A percentile compares a stretch with the other conserved stretches of the same genome.
Evolutionary conservation across 2,113 vertebrate species (phyloP).

Genomic region (Ctenomys sociabilis): DNA sequence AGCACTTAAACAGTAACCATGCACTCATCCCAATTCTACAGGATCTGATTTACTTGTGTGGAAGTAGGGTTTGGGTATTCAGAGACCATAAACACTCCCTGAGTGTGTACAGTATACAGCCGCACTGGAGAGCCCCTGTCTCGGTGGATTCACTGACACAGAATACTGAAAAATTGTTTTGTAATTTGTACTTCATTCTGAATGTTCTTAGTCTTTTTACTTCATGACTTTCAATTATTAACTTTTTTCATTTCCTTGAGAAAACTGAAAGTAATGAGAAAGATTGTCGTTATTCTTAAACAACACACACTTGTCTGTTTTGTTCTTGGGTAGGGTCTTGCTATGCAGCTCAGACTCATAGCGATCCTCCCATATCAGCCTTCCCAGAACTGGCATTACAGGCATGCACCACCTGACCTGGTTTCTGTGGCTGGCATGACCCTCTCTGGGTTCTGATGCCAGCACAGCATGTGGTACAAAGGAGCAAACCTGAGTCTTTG

Average conservation of each 20-base stretch:
- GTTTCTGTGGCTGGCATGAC: no score
- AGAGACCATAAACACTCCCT: not conserved
- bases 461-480: no score
- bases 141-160: no score
- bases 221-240: not conserved
- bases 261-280: not conserved
- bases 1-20: not conserved
- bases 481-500: no score
- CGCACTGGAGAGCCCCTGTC: not conserved
- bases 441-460: no score
- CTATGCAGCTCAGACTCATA: no score
- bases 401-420: no score
- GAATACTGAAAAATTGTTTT: not conserved
- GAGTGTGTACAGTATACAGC: not conserved
- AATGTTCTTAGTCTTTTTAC: not conserved
- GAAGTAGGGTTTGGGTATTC: not conserved
- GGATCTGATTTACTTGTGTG: not conserved
- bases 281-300: not conserved
- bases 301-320: not conserved
- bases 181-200: not conserved
- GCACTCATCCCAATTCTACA: not conserved
- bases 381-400: no score
- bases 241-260: not conserved
- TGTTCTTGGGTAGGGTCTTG: no score
- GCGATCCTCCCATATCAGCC: no score